These are phyloP conservation scores for Bombycilla garrulus DNA, from an alignment of 2,113 vertebrate genomes.

Conservation along the genomic window DNA sequence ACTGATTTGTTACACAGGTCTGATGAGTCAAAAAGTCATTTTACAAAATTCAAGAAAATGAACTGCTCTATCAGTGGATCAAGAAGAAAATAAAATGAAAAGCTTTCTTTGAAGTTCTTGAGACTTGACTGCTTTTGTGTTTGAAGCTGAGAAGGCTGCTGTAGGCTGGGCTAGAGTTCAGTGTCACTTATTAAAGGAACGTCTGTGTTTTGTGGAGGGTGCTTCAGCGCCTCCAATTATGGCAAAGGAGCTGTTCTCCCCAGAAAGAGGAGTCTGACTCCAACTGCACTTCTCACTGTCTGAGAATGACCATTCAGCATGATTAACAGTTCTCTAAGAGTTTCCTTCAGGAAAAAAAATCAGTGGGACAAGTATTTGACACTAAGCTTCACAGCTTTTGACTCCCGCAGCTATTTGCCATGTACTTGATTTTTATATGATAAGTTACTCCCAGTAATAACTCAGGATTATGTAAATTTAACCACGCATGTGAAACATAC, in stretches of 20 bases:
- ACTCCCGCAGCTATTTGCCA: not conserved
- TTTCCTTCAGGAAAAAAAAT: not conserved
- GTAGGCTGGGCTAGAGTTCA: not conserved
- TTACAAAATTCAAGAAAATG: conserved; percentile 33
- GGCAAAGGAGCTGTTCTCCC: not conserved
- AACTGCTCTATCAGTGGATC: conserved; percentile 43
- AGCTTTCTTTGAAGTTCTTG: conserved; percentile 54
- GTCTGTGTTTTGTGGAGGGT: conserved; percentile 26
- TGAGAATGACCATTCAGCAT: conserved; percentile 49
- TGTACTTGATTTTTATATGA: not conserved
- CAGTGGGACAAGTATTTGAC: not conserved
- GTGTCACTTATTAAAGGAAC: conserved; percentile 26
- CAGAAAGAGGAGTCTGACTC: conserved; percentile 40
- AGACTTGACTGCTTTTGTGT: conserved; percentile 52
- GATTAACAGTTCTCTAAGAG: not conserved
- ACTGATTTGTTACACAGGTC: conserved; percentile 50
- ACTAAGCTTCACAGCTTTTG: not conserved
- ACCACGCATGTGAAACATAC: not conserved
- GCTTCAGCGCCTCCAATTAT: conserved; percentile 23
- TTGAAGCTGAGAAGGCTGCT: conserved; percentile 35
- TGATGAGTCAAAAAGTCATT: conserved; percentile 46
- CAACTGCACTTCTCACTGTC: conserved; percentile 53
- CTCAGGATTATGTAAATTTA: not conserved
- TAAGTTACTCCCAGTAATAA: not conserved
- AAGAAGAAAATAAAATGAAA: conserved; percentile 56